phyloP scores from a whole-genome alignment of 2,888 invertebrate genomes.

The Nomada hirtipes region DNA sequence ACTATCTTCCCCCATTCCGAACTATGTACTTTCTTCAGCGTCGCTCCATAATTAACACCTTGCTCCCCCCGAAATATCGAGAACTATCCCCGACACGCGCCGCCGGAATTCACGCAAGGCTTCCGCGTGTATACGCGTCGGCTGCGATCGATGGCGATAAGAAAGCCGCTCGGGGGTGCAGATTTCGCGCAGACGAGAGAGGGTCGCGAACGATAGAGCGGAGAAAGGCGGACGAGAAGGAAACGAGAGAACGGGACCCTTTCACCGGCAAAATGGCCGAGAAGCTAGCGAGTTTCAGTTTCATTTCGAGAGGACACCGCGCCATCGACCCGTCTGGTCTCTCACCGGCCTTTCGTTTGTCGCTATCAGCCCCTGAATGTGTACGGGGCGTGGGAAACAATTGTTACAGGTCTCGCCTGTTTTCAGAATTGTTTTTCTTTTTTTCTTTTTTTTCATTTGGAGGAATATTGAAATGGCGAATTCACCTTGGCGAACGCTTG shows the following conservation, averaged over 20 bases:
- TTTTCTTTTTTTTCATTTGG: neutral
- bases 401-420: conserved; percentile 20
- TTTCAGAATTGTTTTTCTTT: neutral
- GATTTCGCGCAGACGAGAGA: conserved; percentile 9
- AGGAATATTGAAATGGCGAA: neutral
- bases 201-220: conserved; percentile 1
- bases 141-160: conserved; percentile 43
- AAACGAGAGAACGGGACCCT: conserved; percentile 33
- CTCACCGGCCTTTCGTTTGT: conserved; percentile 43
- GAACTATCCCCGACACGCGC: neutral
- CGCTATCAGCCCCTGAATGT: neutral
- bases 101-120: neutral
- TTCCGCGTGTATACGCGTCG: conserved; percentile 6
- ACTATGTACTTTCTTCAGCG: neutral
- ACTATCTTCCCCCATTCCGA: neutral
- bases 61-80: neutral
- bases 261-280: conserved; percentile 50
- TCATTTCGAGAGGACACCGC: conserved; percentile 55
- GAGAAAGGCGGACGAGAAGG: conserved; percentile 19
- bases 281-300: conserved; percentile 55
- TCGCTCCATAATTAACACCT: neutral
- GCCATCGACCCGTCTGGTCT: conserved; percentile 60
- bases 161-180: conserved; percentile 19
- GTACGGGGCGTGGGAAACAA: neutral
- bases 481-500: neutral